Base-by-base conservation (phyloP, 2,888 invertebrate species). In the Amphipoea lucens region DNA sequence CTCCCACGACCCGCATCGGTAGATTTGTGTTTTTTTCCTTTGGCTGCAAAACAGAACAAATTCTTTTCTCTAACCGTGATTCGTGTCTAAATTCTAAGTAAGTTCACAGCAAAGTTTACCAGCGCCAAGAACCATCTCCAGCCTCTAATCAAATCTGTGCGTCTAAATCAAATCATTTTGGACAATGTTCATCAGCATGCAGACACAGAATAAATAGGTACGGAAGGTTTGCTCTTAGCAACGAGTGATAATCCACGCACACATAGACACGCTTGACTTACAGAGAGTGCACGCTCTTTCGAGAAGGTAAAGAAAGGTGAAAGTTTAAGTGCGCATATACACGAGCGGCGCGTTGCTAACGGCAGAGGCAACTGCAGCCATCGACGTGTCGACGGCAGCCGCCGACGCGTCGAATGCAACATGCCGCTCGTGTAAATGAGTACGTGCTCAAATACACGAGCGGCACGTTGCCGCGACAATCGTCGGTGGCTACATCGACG, bases 161-260 rank as follows among this genome's bases (percentile, higher is more conserved):
- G 77, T 66, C 72, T 72, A 84, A 85, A 85, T 85, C 85, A 87
- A 87, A 85, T 85, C 76, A 85, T 86, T 88, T 88, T 76, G 84
- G 79, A 88, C 85, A 85, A 67, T 87, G 85, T 74, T 85, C 72
- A 85, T 85, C 88, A 85, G 77, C 60, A 87, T 85, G 74, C 67
- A 48, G 79, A n/a, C 84, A 63, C 3, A 1, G 1, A 63, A 5
- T 7, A 78, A 29, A 5, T n/a, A 17, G 14, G 0, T 4, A 14
- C 68, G 68, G 79, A 83, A 81, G 68, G 40, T 4, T 9, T 0
- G 0, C 14, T 67, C 6, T 7, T 36, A 20, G 9, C 40, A 65
- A 40, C 4, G 20, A 65, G 40, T 0, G 36, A 36, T 4, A 40
- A 20, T 20, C 23, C 20, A 11, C 29, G 14, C 29, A 29, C 62